These are phyloP conservation scores for Macrophya alboannulata DNA, from an alignment of 2,888 invertebrate genomes.

Conservation along the genomic window DNA sequence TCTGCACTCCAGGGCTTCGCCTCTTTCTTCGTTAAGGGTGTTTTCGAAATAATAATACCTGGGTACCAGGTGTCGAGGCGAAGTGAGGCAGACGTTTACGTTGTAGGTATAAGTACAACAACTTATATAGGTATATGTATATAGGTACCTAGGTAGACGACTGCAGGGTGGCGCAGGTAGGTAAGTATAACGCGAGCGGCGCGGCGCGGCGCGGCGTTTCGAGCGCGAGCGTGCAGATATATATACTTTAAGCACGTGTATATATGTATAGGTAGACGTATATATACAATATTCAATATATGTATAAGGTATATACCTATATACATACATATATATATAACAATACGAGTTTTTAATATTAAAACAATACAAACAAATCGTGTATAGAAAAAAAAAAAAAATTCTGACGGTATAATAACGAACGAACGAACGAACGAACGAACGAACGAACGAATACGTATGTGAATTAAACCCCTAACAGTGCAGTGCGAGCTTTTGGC, in stretches of 20 bases:
- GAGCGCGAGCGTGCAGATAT: no score
- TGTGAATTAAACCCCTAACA: no score
- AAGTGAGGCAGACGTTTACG: not conserved
- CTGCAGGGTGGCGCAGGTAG: no score
- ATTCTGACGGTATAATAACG: not conserved
- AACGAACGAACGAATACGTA: not conserved
- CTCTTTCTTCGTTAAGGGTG: not conserved
- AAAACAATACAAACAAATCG: conserved; percentile 20
- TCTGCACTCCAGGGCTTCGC: not conserved
- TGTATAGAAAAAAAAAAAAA: not conserved
- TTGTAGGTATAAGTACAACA: not conserved
- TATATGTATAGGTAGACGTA: no score
- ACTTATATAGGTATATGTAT: not conserved
- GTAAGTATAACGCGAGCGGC: no score
- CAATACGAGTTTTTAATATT: not conserved
- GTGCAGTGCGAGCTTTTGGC: no score
- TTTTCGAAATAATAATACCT: conserved; percentile 46
- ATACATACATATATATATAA: no score
- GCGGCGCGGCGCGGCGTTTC: no score
- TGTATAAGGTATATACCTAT: no score
- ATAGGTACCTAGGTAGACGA: not conserved
- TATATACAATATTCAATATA: no score
- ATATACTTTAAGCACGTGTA: no score
- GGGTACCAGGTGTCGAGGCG: conserved; percentile 21
- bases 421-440: not conserved